phyloP scores from a whole-genome alignment of 2,113 vertebrate species.

The Paradoxurus hermaphroditus region DNA sequence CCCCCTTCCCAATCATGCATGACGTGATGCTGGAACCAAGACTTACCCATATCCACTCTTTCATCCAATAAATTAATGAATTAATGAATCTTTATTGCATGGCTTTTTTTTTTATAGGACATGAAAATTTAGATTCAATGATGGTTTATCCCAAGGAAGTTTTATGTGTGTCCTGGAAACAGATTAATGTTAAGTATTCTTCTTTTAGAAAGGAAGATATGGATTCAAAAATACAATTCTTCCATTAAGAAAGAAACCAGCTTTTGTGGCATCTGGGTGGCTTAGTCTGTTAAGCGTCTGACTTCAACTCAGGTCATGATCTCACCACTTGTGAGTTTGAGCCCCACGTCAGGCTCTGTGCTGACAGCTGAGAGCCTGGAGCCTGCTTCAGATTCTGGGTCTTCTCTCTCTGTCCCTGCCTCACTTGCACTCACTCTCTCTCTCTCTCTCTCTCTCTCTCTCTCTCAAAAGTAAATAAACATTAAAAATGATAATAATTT shows the following conservation, averaged over 20 bases:
- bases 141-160: neutral
- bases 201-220: constrained; percentile 18
- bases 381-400: too few relatives aligned
- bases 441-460: too few relatives aligned
- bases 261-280: neutral
- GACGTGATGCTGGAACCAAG: neutral
- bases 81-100: neutral
- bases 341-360: too few relatives aligned
- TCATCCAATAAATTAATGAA: neutral
- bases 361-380: too few relatives aligned
- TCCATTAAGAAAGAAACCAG: neutral
- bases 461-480: too few relatives aligned
- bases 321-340: too few relatives aligned
- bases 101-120: neutral
- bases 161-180: neutral
- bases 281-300: too few relatives aligned
- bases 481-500: too few relatives aligned
- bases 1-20: neutral
- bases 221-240: constrained; percentile 11
- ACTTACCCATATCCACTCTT: neutral
- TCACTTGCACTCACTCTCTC: too few relatives aligned
- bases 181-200: constrained; percentile 14
- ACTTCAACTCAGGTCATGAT: too few relatives aligned
- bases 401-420: too few relatives aligned
- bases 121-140: constrained; percentile 32